phyloP scores from a whole-genome alignment of 2,797 vertebrate genomes.

The Echeneis naucrates region DNA sequence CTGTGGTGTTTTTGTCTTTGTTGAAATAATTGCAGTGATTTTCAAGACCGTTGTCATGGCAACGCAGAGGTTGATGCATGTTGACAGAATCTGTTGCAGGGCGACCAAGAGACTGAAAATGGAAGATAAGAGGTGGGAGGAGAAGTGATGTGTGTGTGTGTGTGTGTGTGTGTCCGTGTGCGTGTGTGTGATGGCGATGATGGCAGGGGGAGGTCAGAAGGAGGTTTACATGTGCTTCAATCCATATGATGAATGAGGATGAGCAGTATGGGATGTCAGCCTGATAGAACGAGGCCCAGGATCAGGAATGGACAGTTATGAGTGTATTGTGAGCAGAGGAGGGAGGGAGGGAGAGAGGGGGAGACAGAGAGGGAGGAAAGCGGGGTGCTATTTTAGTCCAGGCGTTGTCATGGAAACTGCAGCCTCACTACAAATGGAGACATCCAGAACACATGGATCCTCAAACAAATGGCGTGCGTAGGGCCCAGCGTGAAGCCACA shows the following conservation, averaged over 20 bases:
- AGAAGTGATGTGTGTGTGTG: conserved; percentile 43
- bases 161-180: background rate
- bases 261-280: conserved; percentile 61
- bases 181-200: conserved; percentile 13
- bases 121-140: conserved; percentile 78
- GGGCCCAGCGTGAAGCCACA: conserved; percentile 66
- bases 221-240: conserved; percentile 44
- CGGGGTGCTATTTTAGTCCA: conserved; percentile 85
- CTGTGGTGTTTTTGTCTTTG: conserved; percentile 75
- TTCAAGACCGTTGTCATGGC: conserved; percentile 75
- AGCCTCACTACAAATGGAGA: conserved; percentile 87
- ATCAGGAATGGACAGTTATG: conserved; percentile 75
- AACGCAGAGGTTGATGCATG: conserved; percentile 78
- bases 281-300: conserved; percentile 59
- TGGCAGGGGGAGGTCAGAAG: background rate
- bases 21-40: conserved; percentile 80
- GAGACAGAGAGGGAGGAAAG: conserved; percentile 41
- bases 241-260: conserved; percentile 70
- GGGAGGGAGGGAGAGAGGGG: conserved; percentile 16
- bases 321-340: conserved; percentile 52
- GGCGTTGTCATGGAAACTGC: conserved; percentile 89
- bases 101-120: conserved; percentile 74
- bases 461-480: conserved; percentile 78
- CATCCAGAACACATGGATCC: conserved; percentile 83
- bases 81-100: conserved; percentile 81